A percentile compares a stretch with the other conserved stretches of the same genome.
These are phyloP conservation scores for Passer domesticus DNA, from an alignment of 2,113 vertebrate species.

Conservation along the genomic window DNA sequence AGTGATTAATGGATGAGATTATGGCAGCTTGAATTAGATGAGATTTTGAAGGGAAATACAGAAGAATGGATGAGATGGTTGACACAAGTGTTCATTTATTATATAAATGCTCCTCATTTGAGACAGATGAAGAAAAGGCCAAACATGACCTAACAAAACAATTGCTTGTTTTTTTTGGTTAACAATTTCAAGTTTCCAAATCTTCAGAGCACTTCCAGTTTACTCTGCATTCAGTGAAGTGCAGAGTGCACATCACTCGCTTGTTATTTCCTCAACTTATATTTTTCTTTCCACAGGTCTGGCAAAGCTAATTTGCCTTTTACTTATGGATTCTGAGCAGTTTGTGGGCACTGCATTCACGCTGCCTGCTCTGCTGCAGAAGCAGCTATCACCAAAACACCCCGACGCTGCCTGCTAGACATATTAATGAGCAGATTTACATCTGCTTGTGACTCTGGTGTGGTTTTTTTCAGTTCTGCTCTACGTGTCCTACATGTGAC, in stretches of 20 bases:
- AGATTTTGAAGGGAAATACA: not conserved
- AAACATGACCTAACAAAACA: not conserved
- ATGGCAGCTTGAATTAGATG: not conserved
- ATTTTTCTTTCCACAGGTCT: not conserved
- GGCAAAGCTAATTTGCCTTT: not conserved
- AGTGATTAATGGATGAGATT: not conserved
- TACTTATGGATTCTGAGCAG: not conserved
- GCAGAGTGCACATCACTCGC: not conserved
- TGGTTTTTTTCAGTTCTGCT: not conserved
- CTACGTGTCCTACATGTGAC: not conserved
- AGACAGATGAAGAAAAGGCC: not conserved
- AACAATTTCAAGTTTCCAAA: not conserved
- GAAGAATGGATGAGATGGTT: not conserved
- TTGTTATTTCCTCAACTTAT: not conserved
- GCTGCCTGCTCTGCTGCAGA: not conserved
- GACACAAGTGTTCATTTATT: not conserved
- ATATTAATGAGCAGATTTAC: not conserved
- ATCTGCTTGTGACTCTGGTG: not conserved
- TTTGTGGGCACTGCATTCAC: not conserved
- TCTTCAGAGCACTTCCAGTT: not conserved
- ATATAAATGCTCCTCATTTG: not conserved
- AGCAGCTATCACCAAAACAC: not conserved
- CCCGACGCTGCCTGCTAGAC: not conserved
- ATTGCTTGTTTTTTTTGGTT: not conserved
- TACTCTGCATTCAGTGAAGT: not conserved